Percentiles rank a stretch among this genome's conserved stretches.
These are phyloP conservation scores for Dynastes grantii DNA, from an alignment of 2,888 invertebrate genomes.

Conservation along the genomic window DNA sequence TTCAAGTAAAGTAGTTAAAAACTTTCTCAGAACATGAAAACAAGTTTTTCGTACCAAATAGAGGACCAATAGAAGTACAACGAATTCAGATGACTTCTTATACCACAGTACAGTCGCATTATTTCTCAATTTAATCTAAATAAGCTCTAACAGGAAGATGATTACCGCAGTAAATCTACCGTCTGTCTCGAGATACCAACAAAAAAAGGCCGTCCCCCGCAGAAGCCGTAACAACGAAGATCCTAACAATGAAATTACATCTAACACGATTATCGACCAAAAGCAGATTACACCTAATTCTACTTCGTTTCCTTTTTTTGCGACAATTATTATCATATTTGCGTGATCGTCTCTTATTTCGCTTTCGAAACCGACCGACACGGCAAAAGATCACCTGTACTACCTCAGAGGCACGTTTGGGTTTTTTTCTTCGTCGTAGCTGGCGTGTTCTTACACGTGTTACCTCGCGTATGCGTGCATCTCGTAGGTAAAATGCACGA, in stretches of 20 bases:
- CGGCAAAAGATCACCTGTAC: neutral
- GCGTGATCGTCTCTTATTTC: neutral
- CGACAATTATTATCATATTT: constrained; percentile 17
- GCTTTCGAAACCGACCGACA: neutral
- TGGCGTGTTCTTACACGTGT: constrained; percentile 23
- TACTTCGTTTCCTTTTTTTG: neutral
- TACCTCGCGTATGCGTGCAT: constrained; percentile 10
- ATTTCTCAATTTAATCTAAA: too few species aligned
- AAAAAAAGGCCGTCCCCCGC: too few species aligned
- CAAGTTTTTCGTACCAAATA: too few species aligned
- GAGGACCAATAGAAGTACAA: too few species aligned
- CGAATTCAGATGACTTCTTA: too few species aligned
- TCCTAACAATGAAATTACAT: neutral
- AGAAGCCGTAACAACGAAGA: neutral
- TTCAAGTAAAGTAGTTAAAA: too few species aligned
- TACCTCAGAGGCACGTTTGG: constrained; percentile 29
- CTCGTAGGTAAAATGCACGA: constrained; percentile 9
- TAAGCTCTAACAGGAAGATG: too few species aligned
- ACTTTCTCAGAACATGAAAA: too few species aligned
- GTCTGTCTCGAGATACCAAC: too few species aligned
- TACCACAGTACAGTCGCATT: too few species aligned
- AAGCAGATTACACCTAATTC: neutral
- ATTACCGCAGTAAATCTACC: too few species aligned
- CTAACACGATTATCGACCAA: neutral
- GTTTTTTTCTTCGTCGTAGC: neutral